phyloP scores from a whole-genome alignment of 2,888 invertebrate genomes.

The Drosophila quinaria region DNA sequence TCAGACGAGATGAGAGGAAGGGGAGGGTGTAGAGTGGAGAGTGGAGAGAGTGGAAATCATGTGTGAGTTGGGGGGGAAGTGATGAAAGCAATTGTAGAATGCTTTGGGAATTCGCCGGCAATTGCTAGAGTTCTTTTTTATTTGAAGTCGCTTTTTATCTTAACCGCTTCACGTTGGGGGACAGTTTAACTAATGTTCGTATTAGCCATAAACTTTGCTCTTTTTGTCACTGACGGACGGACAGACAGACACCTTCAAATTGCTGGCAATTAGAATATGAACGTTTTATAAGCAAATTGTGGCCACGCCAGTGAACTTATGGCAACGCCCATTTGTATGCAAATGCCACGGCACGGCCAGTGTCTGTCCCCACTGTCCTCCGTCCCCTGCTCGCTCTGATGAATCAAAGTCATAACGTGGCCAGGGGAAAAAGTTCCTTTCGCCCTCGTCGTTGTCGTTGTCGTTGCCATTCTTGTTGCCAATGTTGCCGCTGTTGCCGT shows the following conservation, averaged over 20 bases:
- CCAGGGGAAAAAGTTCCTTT: constrained; percentile 35
- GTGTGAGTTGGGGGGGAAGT: not conserved
- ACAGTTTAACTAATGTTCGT: constrained; percentile 48
- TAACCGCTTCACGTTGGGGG: constrained; percentile 51
- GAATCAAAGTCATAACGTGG: constrained; percentile 81
- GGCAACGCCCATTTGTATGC: constrained; percentile 84
- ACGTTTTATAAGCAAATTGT: constrained; percentile 78
- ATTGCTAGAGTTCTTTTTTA: constrained; percentile 37
- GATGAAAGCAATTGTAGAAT: constrained; percentile 26
- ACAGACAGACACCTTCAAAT: constrained; percentile 48
- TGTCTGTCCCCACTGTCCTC: constrained; percentile 38
- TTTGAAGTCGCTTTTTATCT: constrained; percentile 49
- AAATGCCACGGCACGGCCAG: constrained; percentile 72
- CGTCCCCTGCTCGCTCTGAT: constrained; percentile 48
- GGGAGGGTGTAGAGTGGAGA: not conserved
- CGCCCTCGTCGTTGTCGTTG: constrained; percentile 3
- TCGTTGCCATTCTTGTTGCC: constrained; percentile 9
- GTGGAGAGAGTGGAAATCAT: not conserved
- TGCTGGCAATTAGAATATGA: constrained; percentile 79
- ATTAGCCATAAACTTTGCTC: constrained; percentile 63
- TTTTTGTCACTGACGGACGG: constrained; percentile 40
- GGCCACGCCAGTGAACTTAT: constrained; percentile 72
- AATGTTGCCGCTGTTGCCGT: constrained; percentile 3
- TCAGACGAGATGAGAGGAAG: not conserved
- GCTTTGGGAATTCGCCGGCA: constrained; percentile 34